Evolutionary conservation across 2,797 vertebrate genomes (phyloP), one percentile per base, ranked within the genome.

Genomic region (Glossophaga mutica): DNA sequence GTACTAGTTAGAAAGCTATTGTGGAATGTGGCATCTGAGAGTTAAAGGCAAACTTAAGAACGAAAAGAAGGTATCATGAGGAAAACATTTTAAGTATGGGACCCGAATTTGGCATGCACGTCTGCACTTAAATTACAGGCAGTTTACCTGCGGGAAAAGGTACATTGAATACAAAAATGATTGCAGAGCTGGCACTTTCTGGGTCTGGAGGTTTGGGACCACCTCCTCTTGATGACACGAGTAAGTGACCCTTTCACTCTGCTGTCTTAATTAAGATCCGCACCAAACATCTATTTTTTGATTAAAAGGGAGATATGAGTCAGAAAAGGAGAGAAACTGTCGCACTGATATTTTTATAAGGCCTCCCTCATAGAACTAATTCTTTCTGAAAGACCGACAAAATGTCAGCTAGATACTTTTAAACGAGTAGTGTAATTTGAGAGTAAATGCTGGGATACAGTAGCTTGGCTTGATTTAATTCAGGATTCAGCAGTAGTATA

Each of bases 251-350:
- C 65, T 0, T 6, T 67, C 90, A 5, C 21, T 91, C 19, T 46
- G 0, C 11, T 11, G 70, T n/a, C 85, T 97, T 82, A 95, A 84
- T 87, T 48, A 77, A 62, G 78, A 85, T 32, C 78, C 82, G 70
- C 32, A 21, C 1, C 44, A 57, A 92, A 52, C 29, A 48, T 68
- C 32, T 78, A 57, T 46, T 84, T 0, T 94, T 0, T 73, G 76
- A 90, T 0, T 92, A 96, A 98, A 89, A 95, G 94, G 95, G 76
- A 96, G 92, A 67, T 50, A 55, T 37, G 0, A 92, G 48, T 88
- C 67, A 90, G 62, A 26, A 96, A 0, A 90, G 96, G 97, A 98
- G 12, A 46, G 82, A 98, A 97, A 92, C 90, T 95, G 79, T 92
- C 76, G 70, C 77, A 87, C 37, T 39, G 65, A 90, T 92, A 37